Evolutionary conservation across 2,888 invertebrate species (phyloP).

Genomic region (Acronicta leporina): DNA sequence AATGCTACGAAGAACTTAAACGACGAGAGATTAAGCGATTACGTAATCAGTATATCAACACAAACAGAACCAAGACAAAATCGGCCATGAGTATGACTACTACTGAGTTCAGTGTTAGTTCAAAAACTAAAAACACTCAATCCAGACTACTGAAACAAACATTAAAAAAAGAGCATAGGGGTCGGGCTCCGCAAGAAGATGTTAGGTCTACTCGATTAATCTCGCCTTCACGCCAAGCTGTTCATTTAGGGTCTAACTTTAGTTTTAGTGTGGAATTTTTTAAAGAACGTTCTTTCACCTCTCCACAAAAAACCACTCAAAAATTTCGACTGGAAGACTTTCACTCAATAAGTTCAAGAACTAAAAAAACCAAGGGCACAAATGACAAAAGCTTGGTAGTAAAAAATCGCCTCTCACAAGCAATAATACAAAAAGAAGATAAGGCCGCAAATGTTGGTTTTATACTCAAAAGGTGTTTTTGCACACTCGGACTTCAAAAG

Average conservation of each 20-base stretch:
- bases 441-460: conserved; percentile 16
- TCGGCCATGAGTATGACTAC: conserved; percentile 19
- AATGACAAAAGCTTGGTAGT: conserved; percentile 4
- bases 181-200: conserved; percentile 5
- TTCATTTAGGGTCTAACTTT: conserved; percentile 57
- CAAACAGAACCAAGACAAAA: conserved; percentile 15
- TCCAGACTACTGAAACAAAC: conserved; percentile 10
- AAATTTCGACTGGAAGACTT: conserved; percentile 3
- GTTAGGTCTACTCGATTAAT: not conserved
- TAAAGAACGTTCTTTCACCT: conserved; percentile 37
- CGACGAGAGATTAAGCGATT: conserved; percentile 3
- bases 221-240: conserved; percentile 36
- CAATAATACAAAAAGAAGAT: conserved; percentile 9
- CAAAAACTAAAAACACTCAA: conserved; percentile 18
- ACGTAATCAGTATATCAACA: conserved; percentile 2
- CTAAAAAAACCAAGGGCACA: conserved; percentile 3
- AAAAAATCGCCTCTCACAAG: conserved; percentile 4
- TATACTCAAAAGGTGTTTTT: conserved; percentile 39
- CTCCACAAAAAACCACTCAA: not conserved
- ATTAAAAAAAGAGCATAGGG: conserved; percentile 1
- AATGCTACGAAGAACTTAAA: conserved; percentile 14
- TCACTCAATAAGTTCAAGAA: conserved; percentile 8
- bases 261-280: conserved; percentile 60
- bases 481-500: conserved; percentile 29
- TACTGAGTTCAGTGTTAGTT: conserved; percentile 4